These are phyloP conservation scores for Hydropsyche tenuis DNA, from an alignment of 1,140 invertebrate genomes.

Conservation along the genomic window DNA sequence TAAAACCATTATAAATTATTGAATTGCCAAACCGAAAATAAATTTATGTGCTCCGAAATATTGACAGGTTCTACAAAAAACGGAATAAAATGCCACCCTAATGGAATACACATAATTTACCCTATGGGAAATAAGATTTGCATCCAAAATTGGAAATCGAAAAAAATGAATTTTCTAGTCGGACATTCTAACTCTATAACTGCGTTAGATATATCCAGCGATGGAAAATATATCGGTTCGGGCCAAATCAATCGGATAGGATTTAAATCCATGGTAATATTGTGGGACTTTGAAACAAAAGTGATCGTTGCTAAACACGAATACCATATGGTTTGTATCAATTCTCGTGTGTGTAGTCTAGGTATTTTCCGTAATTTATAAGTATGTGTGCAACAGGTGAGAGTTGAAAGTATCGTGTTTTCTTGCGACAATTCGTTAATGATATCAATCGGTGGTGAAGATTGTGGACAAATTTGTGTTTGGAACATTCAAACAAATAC, in stretches of 20 bases:
- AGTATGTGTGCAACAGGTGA: constrained; percentile 58
- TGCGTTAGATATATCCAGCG: constrained; percentile 77
- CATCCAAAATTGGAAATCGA: constrained; percentile 75
- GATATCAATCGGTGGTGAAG: constrained; percentile 85
- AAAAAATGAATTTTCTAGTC: constrained; percentile 77
- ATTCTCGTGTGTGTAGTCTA: not conserved
- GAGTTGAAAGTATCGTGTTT: constrained; percentile 83
- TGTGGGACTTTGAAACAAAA: constrained; percentile 82
- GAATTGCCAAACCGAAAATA: constrained; percentile 18
- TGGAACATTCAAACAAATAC: constrained; percentile 72
- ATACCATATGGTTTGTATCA: constrained; percentile 74
- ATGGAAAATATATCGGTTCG: constrained; percentile 82
- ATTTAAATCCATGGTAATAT: constrained; percentile 84
- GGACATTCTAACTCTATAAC: constrained; percentile 87
- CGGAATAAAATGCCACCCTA: constrained; percentile 79
- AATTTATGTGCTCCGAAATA: constrained; percentile 22
- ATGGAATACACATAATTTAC: constrained; percentile 79
- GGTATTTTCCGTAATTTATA: not conserved
- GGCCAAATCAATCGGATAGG: constrained; percentile 91
- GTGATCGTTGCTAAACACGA: constrained; percentile 71
- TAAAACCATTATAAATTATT: not conserved
- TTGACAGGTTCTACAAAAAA: constrained; percentile 69
- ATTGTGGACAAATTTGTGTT: constrained; percentile 83
- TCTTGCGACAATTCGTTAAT: constrained; percentile 81
- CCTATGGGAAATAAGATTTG: constrained; percentile 85